A percentile compares a stretch with the other conserved stretches of the same genome.
Evolutionary conservation across 2,797 vertebrate genomes (phyloP).

Genomic region (Tenualosa thibaudeaui): DNA sequence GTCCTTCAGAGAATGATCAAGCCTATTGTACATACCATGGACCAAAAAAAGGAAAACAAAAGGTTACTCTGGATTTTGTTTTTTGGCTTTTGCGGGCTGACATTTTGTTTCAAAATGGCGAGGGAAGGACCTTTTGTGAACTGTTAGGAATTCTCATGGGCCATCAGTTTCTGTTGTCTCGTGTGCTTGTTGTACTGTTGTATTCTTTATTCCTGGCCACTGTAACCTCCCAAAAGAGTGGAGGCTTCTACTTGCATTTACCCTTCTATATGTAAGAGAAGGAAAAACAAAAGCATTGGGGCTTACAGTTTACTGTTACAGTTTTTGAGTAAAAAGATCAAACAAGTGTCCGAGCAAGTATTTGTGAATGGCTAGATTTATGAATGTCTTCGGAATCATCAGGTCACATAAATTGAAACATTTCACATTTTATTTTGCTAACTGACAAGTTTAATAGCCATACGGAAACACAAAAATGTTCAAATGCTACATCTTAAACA

Average conservation of each 20-base stretch:
- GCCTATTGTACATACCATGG: constrained; percentile 35
- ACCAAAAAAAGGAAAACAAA: constrained; percentile 41
- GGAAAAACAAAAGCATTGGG: constrained; percentile 53
- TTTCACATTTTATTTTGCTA: background rate
- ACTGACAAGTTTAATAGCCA: background rate
- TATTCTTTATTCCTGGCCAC: constrained; percentile 21
- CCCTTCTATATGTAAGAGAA: constrained; percentile 51
- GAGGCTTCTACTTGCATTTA: constrained; percentile 34
- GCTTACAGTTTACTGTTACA: constrained; percentile 57
- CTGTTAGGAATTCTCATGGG: constrained; percentile 18
- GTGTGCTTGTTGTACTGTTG: constrained; percentile 27
- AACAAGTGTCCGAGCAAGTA: background rate
- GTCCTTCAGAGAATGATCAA: constrained; percentile 5
- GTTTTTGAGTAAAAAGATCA: constrained; percentile 58
- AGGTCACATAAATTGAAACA: background rate
- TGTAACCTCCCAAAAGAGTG: background rate
- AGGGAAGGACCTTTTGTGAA: constrained; percentile 23
- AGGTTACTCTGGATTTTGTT: constrained; percentile 16
- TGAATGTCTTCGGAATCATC: background rate
- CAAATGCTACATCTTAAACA: background rate
- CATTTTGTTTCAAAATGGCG: constrained; percentile 9
- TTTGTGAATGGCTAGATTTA: background rate
- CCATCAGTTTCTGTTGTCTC: constrained; percentile 26
- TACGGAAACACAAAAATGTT: background rate
- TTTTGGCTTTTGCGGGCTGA: background rate